These are phyloP conservation scores for Marisa cornuarietis DNA, from an alignment of 1,140 invertebrate genomes.

Conservation along the genomic window DNA sequence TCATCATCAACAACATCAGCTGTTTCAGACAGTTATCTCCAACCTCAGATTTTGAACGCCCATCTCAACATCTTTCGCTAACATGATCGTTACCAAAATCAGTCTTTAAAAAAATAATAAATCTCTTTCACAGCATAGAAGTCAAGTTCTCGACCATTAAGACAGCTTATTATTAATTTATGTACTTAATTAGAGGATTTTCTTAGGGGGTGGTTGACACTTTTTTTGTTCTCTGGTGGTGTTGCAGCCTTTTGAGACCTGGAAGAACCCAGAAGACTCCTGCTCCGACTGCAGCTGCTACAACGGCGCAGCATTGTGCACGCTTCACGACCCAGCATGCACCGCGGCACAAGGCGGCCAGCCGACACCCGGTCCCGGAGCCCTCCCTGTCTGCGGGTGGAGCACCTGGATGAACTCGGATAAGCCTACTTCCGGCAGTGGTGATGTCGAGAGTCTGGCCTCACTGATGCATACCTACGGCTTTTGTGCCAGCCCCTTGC, in stretches of 20 bases:
- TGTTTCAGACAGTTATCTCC: too few species aligned
- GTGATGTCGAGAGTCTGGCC: constrained; percentile 51
- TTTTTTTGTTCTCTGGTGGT: too few species aligned
- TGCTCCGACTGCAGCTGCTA: constrained; percentile 49
- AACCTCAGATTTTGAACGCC: too few species aligned
- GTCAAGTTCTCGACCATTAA: too few species aligned
- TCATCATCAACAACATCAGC: too few species aligned
- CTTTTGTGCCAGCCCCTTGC: constrained; percentile 43
- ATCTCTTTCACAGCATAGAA: too few species aligned
- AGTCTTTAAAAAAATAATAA: too few species aligned
- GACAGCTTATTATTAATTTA: too few species aligned
- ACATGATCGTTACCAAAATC: too few species aligned
- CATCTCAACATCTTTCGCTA: too few species aligned
- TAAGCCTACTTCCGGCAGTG: constrained; percentile 39
- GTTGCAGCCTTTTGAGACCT: constrained; percentile 44
- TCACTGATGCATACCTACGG: constrained; percentile 23
- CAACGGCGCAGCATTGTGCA: constrained; percentile 43
- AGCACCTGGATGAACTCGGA: constrained; percentile 56
- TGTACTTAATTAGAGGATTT: too few species aligned
- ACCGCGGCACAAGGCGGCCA: constrained; percentile 13
- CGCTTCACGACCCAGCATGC: constrained; percentile 21
- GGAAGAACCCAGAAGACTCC: constrained; percentile 42
- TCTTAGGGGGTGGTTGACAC: too few species aligned
- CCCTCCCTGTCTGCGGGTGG: constrained; percentile 38
- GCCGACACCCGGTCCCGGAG: neutral